A percentile compares a stretch with the other conserved stretches of the same genome.
These are phyloP conservation scores for Neotoma lepida DNA, from an alignment of 2,113 vertebrate genomes.

Conservation along the genomic window DNA sequence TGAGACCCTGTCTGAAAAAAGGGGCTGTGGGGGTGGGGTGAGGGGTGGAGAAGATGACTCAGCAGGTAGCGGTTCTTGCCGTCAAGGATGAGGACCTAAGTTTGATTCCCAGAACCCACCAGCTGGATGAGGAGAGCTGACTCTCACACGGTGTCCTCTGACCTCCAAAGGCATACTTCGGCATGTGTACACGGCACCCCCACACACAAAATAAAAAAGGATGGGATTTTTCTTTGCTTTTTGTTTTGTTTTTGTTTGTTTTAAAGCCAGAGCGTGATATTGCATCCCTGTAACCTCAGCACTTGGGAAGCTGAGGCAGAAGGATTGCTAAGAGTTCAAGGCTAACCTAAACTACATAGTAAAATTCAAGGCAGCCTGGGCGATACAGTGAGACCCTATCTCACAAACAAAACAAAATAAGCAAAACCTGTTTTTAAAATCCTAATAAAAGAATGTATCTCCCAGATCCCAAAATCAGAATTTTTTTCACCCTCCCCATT, in stretches of 20 bases:
- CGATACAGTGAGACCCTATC: not conserved
- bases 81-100: not conserved
- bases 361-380: not conserved
- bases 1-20: not conserved
- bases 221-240: no score
- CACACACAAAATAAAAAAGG: not conserved
- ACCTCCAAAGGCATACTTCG: not conserved
- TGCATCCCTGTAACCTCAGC: not conserved
- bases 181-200: no score
- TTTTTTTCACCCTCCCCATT: not conserved
- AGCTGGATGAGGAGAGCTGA: not conserved
- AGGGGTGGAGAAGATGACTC: not conserved
- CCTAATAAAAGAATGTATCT: not conserved
- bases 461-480: no score
- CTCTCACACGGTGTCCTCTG: not conserved
- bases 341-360: not conserved
- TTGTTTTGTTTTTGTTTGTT: no score
- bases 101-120: not conserved
- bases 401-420: not conserved
- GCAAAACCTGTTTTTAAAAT: not conserved
- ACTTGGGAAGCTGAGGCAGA: not conserved
- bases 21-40: rapidly evolving
- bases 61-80: not conserved
- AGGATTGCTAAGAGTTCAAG: not conserved
- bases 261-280: not conserved